Base-by-base conservation (phyloP, 2,888 invertebrate species). In the Drosophila cyrtoloma region DNA sequence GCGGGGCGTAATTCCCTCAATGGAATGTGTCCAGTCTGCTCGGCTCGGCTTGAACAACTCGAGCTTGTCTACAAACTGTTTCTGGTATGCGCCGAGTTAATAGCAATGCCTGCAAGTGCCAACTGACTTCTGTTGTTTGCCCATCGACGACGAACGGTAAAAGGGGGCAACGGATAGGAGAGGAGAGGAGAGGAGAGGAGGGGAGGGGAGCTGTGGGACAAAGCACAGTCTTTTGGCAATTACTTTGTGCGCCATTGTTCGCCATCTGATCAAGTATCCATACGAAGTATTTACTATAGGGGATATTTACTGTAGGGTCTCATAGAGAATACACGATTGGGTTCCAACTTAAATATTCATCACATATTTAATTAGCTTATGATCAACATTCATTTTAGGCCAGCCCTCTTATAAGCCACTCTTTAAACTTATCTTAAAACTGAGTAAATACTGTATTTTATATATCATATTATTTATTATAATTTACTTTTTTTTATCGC, bases 51-150 rank as follows among this genome's bases (percentile, higher is more conserved):
- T 59, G 57, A 65, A 53, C 77, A 77, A 76, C 19, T 62, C 60
- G 58, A 71, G 64, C 61, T 81, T 71, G 67, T 69, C 69, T 73
- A 64, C 71, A 56, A 73, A 35, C 52, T 57, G 30, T 73, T 82
- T 77, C 72, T 58, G 85, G 90, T 78, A 89, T 86, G 90, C 88
- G 86, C 55, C 52, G 57, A 86, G 89, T 86, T 86, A 86, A 90
- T 86, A 88, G 88, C 83, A 75, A 76, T 72, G 75, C 77, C 74
- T 68, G 47, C 55, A 74, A 82, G 78, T 86, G 62, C 86, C 84
- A 83, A 71, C 42, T 32, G 51, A 71, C 73, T 81, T 74, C 74
- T 75, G 79, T 70, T 71, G 79, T 77, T 76, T 71, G 57, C 70
- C 67, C 32, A 19, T 47, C 22, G 52, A 51, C 60, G 30, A 19